These are phyloP conservation scores for Nannospalax galili DNA, from an alignment of 2,113 vertebrate species.

Conservation along the genomic window DNA sequence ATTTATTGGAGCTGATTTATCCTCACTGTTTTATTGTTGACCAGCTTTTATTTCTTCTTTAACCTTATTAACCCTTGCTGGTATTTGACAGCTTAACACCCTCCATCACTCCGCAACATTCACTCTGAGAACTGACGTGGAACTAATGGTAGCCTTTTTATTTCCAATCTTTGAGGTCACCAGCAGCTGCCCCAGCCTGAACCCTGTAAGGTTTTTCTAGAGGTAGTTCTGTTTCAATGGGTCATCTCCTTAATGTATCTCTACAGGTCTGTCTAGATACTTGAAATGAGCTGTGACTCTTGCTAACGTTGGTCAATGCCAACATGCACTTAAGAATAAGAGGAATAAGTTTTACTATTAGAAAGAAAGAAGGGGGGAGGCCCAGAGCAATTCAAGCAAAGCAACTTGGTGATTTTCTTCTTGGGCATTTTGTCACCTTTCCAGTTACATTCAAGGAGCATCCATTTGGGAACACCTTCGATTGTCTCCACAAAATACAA, in stretches of 20 bases:
- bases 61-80: constrained; percentile 92
- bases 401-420: constrained; percentile 83
- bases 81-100: constrained; percentile 90
- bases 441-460: constrained; percentile 76
- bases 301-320: constrained; percentile 84
- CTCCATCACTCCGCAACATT: constrained; percentile 88
- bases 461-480: constrained; percentile 77
- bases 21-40: constrained; percentile 84
- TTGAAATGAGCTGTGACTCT: constrained; percentile 84
- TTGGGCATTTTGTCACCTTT: constrained; percentile 81
- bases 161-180: constrained; percentile 87
- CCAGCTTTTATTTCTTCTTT: constrained; percentile 88
- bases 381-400: constrained; percentile 80
- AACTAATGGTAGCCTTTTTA: constrained; percentile 91
- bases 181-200: constrained; percentile 87
- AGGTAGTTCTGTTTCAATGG: constrained; percentile 83
- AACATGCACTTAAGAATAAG: constrained; percentile 76
- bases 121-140: constrained; percentile 87
- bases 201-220: constrained; percentile 86
- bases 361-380: constrained; percentile 63
- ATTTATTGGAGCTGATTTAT: constrained; percentile 87
- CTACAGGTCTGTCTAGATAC: constrained; percentile 84
- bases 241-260: constrained; percentile 84
- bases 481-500: constrained; percentile 80
- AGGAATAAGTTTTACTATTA: constrained; percentile 81